Evolutionary conservation across 1,140 invertebrate genomes (phyloP), one percentile per base, ranked within the genome.

Genomic region (Dolichoris vasculosae): DNA sequence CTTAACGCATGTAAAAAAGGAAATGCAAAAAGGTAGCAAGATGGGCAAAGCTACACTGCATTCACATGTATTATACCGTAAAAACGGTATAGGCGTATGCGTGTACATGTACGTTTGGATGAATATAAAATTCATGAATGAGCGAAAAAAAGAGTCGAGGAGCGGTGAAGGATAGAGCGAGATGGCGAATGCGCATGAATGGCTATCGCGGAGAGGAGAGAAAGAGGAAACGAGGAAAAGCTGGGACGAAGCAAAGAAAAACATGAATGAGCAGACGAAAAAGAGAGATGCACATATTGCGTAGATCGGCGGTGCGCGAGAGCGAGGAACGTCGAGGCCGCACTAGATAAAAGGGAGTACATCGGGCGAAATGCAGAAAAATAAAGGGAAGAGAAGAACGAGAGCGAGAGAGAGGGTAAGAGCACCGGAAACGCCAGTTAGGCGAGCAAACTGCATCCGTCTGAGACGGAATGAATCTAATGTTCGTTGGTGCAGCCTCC

Each of bases 391-490:
- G 76, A 40, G 51, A n/a, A 9, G 40, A 43, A 43, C 40, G 78
- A 51, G 81, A 40, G 59, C 63, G 8, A n/a, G n/a, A 76, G 38
- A 79, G 51, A 81, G 79, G 86, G 85, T 77, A 87, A 80, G 86
- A 86, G 86, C 86, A 90, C 89, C 89, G 89, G 89, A 90, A 90
- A 89, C 79, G 88, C 88, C 89, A 89, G 88, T 90, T 90, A 90
- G 88, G 80, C 86, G 87, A 89, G 87, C 88, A 88, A 86, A 77
- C 85, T 83, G 80, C 75, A 86, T 86, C 81, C 85, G 85, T 75
- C 73, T 81, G 87, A 84, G 79, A 88, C 84, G 73, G 83, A 85
- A 87, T 86, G 84, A 79, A 87, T 83, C 87, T 88, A 89, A 88
- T 87, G 88, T 87, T 85, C 85, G 80, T 64, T 80, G 82, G 30